phyloP scores from a whole-genome alignment of 2,113 vertebrate species.

The Origma solitaria region DNA sequence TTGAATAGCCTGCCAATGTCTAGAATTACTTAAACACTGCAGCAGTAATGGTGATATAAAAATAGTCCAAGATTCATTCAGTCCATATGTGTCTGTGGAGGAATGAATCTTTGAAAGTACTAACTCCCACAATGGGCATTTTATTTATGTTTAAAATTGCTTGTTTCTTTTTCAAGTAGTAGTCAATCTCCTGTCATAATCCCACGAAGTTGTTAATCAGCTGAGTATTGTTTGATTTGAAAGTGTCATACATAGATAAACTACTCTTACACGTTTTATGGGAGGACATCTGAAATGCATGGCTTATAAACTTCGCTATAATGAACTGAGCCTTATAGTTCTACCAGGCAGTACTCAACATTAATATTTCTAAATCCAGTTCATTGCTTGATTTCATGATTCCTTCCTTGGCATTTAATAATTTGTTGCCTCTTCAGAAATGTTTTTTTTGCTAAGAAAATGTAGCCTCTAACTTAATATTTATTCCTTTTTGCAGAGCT shows the following conservation, averaged over 20 bases:
- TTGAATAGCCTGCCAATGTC: not conserved
- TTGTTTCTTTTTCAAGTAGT: not conserved
- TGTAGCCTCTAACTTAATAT: not conserved
- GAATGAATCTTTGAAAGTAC: not conserved
- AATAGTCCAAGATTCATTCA: slow-evolving; percentile 11
- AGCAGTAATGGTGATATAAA: not conserved
- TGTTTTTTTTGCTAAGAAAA: not conserved
- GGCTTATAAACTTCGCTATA: not conserved
- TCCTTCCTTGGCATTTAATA: not conserved
- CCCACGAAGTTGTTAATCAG: not conserved
- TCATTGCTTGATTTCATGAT: not conserved
- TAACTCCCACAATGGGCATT: not conserved
- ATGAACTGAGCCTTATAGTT: not conserved
- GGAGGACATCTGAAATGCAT: not conserved
- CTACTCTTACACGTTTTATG: not conserved
- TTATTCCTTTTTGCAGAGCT: not conserved
- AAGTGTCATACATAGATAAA: not conserved
- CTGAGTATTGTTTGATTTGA: not conserved
- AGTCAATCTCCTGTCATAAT: not conserved
- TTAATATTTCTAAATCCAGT: not conserved
- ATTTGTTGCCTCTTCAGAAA: not conserved
- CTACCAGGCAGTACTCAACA: not conserved
- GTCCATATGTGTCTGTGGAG: not conserved
- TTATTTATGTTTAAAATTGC: not conserved
- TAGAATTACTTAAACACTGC: not conserved